These are phyloP conservation scores for Erannis defoliaria DNA, from an alignment of 2,888 invertebrate genomes.

Conservation along the genomic window DNA sequence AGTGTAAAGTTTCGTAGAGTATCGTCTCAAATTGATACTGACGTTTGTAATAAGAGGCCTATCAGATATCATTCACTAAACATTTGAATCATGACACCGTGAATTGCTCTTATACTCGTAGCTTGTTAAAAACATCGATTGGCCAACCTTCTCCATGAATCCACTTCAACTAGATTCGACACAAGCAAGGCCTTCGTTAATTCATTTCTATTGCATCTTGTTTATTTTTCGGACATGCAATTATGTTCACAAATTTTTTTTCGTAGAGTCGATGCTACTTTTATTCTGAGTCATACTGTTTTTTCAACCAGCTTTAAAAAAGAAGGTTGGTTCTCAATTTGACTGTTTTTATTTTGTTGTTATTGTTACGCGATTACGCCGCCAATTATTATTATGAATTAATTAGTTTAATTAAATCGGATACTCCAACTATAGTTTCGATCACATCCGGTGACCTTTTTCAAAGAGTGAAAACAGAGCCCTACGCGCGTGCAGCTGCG, in stretches of 20 bases:
- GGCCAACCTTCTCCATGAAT: slow-evolving; percentile 37
- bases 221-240: neutral
- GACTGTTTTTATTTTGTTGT: too few species aligned
- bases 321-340: too few species aligned
- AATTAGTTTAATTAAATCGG: too few species aligned
- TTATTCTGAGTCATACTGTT: neutral
- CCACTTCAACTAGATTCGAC: slow-evolving; percentile 38
- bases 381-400: too few species aligned
- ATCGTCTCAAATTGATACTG: slow-evolving; percentile 25
- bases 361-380: too few species aligned
- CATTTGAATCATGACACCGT: slow-evolving; percentile 29
- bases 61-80: slow-evolving; percentile 27
- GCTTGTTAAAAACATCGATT: slow-evolving; percentile 40
- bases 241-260: neutral
- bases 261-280: too few species aligned
- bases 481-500: too few species aligned
- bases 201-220: neutral
- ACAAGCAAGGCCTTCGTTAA: slow-evolving; percentile 22
- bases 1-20: slow-evolving; percentile 19
- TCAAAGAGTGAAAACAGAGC: too few species aligned
- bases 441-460: too few species aligned
- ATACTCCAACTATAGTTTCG: too few species aligned
- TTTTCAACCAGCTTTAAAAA: neutral
- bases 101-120: slow-evolving; percentile 20
- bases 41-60: slow-evolving; percentile 19